Conservation (phyloP, 37 sponge, comb jelly and placozoan genomes). For the Hormiphora californensis region DNA sequence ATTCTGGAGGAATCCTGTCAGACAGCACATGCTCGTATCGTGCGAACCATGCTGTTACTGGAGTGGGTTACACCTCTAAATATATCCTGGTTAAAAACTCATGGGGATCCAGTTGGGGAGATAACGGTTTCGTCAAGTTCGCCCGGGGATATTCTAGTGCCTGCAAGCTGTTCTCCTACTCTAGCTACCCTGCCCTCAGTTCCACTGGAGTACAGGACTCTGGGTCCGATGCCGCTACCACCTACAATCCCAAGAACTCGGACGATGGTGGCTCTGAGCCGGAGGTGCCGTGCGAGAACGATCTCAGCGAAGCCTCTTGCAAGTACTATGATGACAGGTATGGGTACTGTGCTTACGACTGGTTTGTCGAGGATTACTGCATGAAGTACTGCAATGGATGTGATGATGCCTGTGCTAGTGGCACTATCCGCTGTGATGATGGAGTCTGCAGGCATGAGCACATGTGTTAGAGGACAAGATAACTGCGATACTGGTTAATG, state of each 20-base stretch:
- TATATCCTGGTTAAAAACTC: constrained; percentile 5
- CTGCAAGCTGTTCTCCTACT: neutral
- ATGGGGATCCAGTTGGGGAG: constrained; percentile 6
- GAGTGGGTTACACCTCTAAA: neutral
- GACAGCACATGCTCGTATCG: neutral
- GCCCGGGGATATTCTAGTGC: neutral
- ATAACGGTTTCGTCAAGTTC: neutral
- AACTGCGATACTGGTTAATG: no score
- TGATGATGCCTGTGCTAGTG: neutral
- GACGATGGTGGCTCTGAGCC: neutral
- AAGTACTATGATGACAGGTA: no score
- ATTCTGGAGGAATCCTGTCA: neutral
- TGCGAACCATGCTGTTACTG: neutral
- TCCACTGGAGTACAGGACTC: neutral
- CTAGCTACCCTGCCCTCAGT: neutral
- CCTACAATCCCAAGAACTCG: neutral
- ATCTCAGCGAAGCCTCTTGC: neutral
- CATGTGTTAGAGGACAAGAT: neutral
- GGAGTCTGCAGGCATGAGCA: constrained; percentile 1
- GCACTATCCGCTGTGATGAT: constrained; percentile 7
- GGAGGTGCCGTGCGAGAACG: neutral
- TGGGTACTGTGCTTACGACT: neutral
- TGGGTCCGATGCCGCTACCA: neutral
- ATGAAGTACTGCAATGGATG: neutral
- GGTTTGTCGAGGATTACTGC: neutral